Base-by-base conservation (phyloP, 23 tunicate genomes). In the Aplidium turbinatum region DNA sequence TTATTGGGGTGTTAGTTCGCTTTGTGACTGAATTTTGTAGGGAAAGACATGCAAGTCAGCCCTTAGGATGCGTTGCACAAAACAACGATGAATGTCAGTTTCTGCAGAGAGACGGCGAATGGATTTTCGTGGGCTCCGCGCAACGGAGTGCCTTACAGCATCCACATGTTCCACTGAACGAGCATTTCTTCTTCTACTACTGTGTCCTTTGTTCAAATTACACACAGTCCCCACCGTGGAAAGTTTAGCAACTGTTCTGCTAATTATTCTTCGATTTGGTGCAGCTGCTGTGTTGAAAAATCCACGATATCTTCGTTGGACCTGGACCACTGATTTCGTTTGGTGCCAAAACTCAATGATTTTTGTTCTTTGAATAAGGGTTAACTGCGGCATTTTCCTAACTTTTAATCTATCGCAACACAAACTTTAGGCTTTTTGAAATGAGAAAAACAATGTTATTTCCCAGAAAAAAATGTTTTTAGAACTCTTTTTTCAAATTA, bases 311-410 rank as follows among this genome's bases (percentile, higher is more conserved):
- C 31, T 23, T 11, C 67, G 35, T n/a, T 60, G 35, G 67, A 26
- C 67, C 36, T 25, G 67, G 16, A 60, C 36, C 11, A 31, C 36
- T 60, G 67, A 60, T 23, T 60, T 60, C 7, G 67, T 60, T n/a
- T 60, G 67, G 67, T 25, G 35, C 35, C 67, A 60, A 38, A 60
- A 60, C 31, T 60, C 67, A 60, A 60, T 31, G 31, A 60, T 38
- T 60, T 60, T 60, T 60, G 67, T 60, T 7, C 67, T 60, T 31
- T 60, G 67, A 26, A 60, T 60, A 31, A 60, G 18, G 31, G 67
- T 60, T n/a, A 60, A 60, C 22, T 60, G 67, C 31, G 34, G 67
- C 35, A 60, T 60, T 5, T 26, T 60, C n/a, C n/a, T 4, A 11
- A 7, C 16, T 4, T 19, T 53, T 19, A 7, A 53, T 4, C 60